Evolutionary conservation across 2,888 invertebrate genomes (phyloP), one percentile per base, ranked within the genome.

Genomic region (Pantelozetes paolii): DNA sequence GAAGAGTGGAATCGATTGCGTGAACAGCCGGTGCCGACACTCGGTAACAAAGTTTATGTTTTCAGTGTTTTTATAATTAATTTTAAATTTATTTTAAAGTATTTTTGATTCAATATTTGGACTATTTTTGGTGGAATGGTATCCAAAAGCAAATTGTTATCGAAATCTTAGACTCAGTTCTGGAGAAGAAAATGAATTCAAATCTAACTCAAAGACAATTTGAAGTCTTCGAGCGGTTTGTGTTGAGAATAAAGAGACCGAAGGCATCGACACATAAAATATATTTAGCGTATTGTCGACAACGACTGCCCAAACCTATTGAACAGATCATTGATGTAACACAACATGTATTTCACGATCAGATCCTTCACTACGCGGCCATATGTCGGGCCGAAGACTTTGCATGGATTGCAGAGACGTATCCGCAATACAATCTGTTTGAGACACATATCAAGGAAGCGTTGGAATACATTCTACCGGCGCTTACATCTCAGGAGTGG

Each of bases 71-170:
- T 30, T 26, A 9, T 18, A 20, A 11, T 50, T 20, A 9, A 6
- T 50, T n/a, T 50, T n/a, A 50, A 50, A 50, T 9, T 50, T 6
- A 50, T 20, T 57, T 57, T 57, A 59, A 30, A 69, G 69, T 28
- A n/a, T 69, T 18, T 69, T 45, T 69, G 45, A 20, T 69, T 15
- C 69, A 69, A 69, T 69, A 26, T 69, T 2, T 69, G 26, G 69
- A 69, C 15, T 26, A 69, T 28, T 69, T 42, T 28, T 69, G 69
- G 69, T 20, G 26, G 20, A 69, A 15, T 2, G 28, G 45, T 11
- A 18, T 13, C 5, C 45, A 26, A 42, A 69, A 69, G 23, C 69
- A 69, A 45, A 1, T 69, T 2, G 45, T 26, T 13, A 28, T 69
- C 26, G 69, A 69, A 28, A 26, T 69, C 8, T 20, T 69, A 2